Conservation (phyloP, 2,113 vertebrate genomes). For the Acinonyx jubatus region DNA sequence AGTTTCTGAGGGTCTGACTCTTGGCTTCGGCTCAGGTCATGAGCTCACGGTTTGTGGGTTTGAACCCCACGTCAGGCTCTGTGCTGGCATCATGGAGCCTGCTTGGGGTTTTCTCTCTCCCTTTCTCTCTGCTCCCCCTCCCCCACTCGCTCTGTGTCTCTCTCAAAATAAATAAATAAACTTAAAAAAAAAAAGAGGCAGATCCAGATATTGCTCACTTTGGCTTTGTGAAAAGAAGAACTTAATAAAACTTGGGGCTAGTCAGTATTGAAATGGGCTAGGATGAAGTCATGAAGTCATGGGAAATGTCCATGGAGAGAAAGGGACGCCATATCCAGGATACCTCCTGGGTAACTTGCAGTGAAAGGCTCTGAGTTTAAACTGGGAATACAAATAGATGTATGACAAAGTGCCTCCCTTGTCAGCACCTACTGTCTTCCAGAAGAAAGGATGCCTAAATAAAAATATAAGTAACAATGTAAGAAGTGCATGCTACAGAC, state of each 20-base stretch:
- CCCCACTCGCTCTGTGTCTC: no score
- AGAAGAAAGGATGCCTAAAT: neutral
- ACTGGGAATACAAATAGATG: neutral
- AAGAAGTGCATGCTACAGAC: neutral
- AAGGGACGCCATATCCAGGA: neutral
- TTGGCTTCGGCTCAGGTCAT: no score
- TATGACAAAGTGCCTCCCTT: neutral
- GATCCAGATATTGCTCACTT: neutral
- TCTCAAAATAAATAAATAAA: no score
- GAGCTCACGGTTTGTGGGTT: no score
- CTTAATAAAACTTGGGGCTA: neutral
- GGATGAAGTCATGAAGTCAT: neutral
- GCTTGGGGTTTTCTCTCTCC: no score
- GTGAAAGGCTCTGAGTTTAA: neutral
- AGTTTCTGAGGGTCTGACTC: no score
- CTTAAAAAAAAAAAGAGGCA: no score
- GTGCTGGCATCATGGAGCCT: no score
- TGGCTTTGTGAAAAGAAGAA: neutral
- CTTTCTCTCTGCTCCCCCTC: no score
- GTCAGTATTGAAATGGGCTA: neutral
- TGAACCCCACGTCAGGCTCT: no score
- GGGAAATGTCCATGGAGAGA: neutral
- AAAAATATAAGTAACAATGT: neutral
- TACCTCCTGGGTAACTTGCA: neutral
- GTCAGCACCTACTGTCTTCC: accelerated